phyloP scores from a whole-genome alignment of 1,140 invertebrate genomes.

The Lepidurus couesii region DNA sequence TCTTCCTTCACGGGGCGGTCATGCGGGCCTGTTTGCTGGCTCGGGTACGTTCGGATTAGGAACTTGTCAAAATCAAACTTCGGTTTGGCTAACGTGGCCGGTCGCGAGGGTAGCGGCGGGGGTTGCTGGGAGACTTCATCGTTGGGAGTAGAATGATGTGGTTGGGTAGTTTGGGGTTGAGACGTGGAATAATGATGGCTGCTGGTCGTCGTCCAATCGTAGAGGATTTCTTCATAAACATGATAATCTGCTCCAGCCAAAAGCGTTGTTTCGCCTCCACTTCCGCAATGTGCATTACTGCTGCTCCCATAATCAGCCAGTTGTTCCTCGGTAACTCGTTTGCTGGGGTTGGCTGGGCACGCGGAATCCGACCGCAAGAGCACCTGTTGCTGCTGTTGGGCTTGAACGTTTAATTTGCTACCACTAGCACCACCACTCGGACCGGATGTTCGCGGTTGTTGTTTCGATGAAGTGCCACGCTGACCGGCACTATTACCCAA shows the following conservation, averaged over 20 bases:
- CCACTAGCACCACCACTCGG: neutral
- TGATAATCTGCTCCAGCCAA: constrained; percentile 41
- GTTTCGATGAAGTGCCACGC: neutral
- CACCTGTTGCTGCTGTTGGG: constrained; percentile 1
- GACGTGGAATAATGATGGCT: constrained; percentile 30
- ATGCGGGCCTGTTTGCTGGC: neutral
- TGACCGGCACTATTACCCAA: constrained; percentile 16
- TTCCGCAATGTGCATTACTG: neutral
- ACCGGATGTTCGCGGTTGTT: constrained; percentile 8
- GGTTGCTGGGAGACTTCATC: neutral
- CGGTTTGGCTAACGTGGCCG: constrained; percentile 1
- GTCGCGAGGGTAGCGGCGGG: constrained; percentile 27
- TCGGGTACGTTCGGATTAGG: neutral
- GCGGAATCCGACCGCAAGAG: neutral
- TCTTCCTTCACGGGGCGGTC: constrained; percentile 13
- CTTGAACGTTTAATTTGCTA: constrained; percentile 15
- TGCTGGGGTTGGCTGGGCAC: neutral
- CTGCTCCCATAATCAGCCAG: constrained; percentile 24
- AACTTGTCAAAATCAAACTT: constrained; percentile 20
- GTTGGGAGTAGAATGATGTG: constrained; percentile 25
- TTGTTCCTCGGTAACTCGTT: constrained; percentile 2
- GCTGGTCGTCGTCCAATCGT: constrained; percentile 38
- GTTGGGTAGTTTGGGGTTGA: constrained; percentile 32
- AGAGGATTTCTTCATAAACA: constrained; percentile 44
- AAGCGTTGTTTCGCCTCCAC: neutral